Percentiles rank a stretch among this genome's conserved stretches.
Evolutionary conservation across 23 tunicate genomes (phyloP).

Genomic region (Botrylloides violaceus): DNA sequence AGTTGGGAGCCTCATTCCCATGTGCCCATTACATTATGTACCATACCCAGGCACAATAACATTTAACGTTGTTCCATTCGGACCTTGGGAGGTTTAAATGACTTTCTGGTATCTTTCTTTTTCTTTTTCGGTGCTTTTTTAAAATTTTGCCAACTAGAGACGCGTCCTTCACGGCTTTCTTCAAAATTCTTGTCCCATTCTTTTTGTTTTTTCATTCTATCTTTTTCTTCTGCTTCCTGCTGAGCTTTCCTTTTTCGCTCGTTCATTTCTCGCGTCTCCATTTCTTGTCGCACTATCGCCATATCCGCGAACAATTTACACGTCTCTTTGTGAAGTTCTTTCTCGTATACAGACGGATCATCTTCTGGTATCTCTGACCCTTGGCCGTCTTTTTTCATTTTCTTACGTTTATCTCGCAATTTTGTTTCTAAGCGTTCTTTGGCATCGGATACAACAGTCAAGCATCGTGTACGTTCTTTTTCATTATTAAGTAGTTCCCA

Average conservation of each 20-base stretch:
- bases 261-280: slow-evolving; percentile 94
- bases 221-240: slow-evolving; percentile 80
- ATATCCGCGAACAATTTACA: slow-evolving; percentile 95
- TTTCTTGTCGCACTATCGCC: slow-evolving; percentile 76
- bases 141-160: slow-evolving; percentile 86
- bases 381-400: slow-evolving; percentile 67
- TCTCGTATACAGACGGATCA: slow-evolving; percentile 51
- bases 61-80: slow-evolving; percentile 73
- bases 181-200: slow-evolving; percentile 98
- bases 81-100: slow-evolving; percentile 87
- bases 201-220: slow-evolving; percentile 58
- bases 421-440: slow-evolving; percentile 73
- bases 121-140: slow-evolving; percentile 37
- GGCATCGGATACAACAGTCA: slow-evolving; percentile 94
- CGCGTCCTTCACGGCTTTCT: slow-evolving; percentile 88
- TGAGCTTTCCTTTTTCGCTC: slow-evolving; percentile 84
- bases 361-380: slow-evolving; percentile 71
- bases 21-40: no score
- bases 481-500: slow-evolving; percentile 87
- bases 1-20: no score
- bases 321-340: slow-evolving; percentile 90
- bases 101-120: slow-evolving; percentile 30
- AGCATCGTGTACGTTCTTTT: slow-evolving; percentile 66
- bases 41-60: no score
- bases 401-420: slow-evolving; percentile 55